These are phyloP conservation scores for Imbricaverruca yamaguchii DNA, from an alignment of 2,888 invertebrate genomes.

Conservation along the genomic window DNA sequence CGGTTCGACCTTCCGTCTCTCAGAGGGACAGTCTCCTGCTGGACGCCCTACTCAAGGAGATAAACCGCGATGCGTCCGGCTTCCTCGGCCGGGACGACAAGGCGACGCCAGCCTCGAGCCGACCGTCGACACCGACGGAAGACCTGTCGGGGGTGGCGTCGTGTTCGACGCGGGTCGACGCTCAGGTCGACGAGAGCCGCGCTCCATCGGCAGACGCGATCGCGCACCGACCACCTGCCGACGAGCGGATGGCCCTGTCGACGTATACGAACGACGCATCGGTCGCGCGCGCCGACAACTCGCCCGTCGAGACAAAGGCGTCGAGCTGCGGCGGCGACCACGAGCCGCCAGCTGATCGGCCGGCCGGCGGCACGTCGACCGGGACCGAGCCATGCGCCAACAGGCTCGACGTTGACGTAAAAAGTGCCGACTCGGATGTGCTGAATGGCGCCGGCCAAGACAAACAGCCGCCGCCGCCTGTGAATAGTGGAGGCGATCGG, in stretches of 20 bases:
- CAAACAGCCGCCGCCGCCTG: background rate
- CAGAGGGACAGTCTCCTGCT: background rate
- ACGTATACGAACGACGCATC: background rate
- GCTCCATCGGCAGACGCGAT: background rate
- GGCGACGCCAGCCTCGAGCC: background rate
- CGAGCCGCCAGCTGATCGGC: background rate
- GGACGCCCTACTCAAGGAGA: slow-evolving; percentile 5
- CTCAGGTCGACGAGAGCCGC: background rate
- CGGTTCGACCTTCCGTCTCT: too few relatives aligned
- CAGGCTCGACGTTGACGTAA: background rate
- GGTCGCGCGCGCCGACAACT: background rate
- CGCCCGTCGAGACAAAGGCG: background rate
- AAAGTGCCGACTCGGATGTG: background rate
- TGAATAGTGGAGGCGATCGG: background rate
- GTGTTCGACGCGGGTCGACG: background rate
- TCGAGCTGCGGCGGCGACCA: background rate
- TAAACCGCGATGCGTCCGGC: background rate
- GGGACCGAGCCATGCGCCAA: background rate
- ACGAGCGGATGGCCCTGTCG: background rate
- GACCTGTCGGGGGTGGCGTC: background rate
- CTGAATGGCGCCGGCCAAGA: background rate
- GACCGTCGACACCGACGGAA: background rate
- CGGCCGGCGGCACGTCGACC: too few relatives aligned
- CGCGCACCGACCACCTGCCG: background rate
- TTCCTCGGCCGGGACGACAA: background rate